Conservation (phyloP, 2,888 invertebrate species). For the Selenia dentaria region DNA sequence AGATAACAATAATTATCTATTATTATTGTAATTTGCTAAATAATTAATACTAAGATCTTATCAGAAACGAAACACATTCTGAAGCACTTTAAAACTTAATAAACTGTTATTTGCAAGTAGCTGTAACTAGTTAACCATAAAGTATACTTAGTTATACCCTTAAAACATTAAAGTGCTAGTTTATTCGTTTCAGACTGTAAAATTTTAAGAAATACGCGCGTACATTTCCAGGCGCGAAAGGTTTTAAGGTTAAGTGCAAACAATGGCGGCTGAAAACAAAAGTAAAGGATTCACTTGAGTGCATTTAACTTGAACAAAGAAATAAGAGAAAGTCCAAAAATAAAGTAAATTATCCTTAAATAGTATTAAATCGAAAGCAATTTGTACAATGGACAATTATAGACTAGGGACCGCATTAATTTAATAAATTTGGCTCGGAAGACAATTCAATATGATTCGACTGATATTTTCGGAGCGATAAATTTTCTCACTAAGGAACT, state of each 20-base stretch:
- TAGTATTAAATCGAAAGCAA: conserved; percentile 35
- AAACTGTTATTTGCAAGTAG: too few species aligned
- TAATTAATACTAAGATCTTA: too few species aligned
- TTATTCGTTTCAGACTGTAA: conserved; percentile 20
- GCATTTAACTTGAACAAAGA: too few species aligned
- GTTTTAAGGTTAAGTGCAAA: background rate
- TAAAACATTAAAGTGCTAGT: too few species aligned
- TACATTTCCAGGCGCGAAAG: background rate
- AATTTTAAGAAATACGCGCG: conserved; percentile 7
- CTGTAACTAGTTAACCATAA: too few species aligned
- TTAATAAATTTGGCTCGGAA: conserved; percentile 49
- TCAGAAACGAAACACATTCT: too few species aligned
- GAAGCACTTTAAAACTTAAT: too few species aligned
- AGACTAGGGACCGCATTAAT: conserved; percentile 47
- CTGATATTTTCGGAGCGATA: conserved; percentile 44
- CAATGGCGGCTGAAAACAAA: conserved; percentile 11
- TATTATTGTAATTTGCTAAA: too few species aligned
- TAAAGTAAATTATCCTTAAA: too few species aligned
- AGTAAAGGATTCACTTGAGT: conserved; percentile 4
- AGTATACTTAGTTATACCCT: too few species aligned
- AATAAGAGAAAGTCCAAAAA: too few species aligned
- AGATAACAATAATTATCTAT: too few species aligned
- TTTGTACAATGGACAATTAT: conserved; percentile 59
- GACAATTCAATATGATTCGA: conserved; percentile 46
- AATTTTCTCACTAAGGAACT: conserved; percentile 38